These are phyloP conservation scores for Chionoecetes opilio DNA, from an alignment of 1,140 invertebrate genomes.

Conservation along the genomic window DNA sequence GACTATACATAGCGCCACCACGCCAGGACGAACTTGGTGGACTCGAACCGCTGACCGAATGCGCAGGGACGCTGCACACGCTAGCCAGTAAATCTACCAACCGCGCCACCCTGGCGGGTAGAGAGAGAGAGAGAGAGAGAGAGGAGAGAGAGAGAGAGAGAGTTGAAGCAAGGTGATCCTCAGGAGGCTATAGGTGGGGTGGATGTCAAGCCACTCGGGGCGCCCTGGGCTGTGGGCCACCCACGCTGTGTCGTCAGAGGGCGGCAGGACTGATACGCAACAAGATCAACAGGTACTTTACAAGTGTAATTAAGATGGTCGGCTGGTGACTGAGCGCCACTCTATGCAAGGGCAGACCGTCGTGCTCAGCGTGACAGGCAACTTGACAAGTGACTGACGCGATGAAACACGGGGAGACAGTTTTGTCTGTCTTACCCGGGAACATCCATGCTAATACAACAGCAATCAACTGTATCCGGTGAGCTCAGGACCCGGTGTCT, in stretches of 20 bases:
- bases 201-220: no score
- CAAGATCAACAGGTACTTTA: background rate
- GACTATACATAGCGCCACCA: no score
- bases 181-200: no score
- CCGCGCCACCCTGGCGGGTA: no score
- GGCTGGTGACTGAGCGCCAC: background rate
- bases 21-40: no score
- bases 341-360: background rate
- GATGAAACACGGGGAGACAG: background rate
- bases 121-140: background rate
- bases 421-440: background rate
- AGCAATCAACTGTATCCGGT: no score
- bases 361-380: background rate
- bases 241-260: background rate
- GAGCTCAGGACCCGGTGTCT: background rate
- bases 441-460: background rate
- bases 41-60: no score
- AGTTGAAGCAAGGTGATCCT: no score
- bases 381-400: background rate
- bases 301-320: background rate
- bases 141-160: no score
- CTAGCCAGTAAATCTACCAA: no score
- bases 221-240: background rate
- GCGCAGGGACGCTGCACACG: no score
- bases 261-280: background rate